phyloP scores from a whole-genome alignment of 2,113 vertebrate species.

The Bambusicola thoracicus region DNA sequence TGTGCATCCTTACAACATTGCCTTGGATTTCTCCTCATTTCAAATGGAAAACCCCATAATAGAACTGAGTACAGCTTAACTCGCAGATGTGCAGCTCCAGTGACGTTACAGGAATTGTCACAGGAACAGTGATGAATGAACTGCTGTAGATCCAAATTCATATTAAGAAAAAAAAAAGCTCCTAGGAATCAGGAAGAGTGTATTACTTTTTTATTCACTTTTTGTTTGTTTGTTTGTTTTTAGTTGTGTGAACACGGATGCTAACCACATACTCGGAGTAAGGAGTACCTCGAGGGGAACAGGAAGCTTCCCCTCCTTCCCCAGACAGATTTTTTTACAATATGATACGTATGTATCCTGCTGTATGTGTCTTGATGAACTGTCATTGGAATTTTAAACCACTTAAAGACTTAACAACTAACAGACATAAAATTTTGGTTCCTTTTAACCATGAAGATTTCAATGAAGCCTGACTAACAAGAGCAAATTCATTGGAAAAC shows the following conservation, averaged over 20 bases:
- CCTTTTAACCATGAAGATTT: not conserved
- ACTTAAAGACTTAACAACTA: not conserved
- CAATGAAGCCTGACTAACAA: slow-evolving; percentile 35
- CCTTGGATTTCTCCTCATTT: not conserved
- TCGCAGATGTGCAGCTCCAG: not conserved
- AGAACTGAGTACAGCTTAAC: not conserved
- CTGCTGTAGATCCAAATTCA: not conserved
- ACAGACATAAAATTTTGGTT: not conserved
- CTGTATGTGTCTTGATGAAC: not conserved
- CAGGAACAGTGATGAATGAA: not conserved
- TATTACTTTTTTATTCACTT: not conserved
- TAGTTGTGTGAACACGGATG: not conserved
- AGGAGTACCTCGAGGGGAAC: not conserved
- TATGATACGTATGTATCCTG: not conserved
- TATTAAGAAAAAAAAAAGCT: not conserved
- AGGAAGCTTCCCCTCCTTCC: not conserved
- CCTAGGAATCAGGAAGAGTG: not conserved
- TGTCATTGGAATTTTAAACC: not conserved
- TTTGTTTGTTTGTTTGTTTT: fast-evolving
- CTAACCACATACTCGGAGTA: not conserved
- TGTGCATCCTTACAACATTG: not conserved
- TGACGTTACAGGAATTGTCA: not conserved
- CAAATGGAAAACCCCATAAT: not conserved
- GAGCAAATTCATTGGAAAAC: slow-evolving; percentile 37
- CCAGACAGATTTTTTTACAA: not conserved